Conservation (phyloP, 2,797 vertebrate species). For the Apodemus agrarius region DNA sequence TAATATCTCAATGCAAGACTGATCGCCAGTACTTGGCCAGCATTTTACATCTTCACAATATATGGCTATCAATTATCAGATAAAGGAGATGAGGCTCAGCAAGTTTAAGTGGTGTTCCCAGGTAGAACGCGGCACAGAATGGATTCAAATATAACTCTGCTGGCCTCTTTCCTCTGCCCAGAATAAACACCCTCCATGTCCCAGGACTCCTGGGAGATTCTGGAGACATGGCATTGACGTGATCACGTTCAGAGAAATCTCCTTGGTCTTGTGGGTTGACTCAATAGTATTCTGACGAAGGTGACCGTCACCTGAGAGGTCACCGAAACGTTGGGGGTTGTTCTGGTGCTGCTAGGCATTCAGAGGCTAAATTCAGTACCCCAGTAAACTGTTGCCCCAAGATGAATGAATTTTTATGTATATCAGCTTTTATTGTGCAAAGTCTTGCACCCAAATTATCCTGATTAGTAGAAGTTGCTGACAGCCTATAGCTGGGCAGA, state of each 20-base stretch:
- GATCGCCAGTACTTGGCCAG: no score
- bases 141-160: background rate
- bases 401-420: background rate
- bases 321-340: background rate
- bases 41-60: background rate
- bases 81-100: background rate
- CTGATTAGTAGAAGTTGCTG: background rate
- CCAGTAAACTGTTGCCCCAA: background rate
- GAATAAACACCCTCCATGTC: background rate
- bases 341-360: background rate
- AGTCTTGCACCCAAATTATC: background rate
- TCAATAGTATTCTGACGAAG: background rate
- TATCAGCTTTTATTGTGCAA: background rate
- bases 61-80: background rate
- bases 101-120: background rate
- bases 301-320: background rate
- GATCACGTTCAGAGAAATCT: background rate
- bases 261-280: background rate
- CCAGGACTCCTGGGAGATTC: background rate
- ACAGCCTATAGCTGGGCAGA: background rate
- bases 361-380: background rate
- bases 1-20: background rate
- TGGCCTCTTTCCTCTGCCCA: background rate
- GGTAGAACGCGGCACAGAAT: no score
- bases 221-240: background rate